Evolutionary conservation across 1,140 invertebrate species (phyloP).

Genomic region (Temnothorax nylanderi): DNA sequence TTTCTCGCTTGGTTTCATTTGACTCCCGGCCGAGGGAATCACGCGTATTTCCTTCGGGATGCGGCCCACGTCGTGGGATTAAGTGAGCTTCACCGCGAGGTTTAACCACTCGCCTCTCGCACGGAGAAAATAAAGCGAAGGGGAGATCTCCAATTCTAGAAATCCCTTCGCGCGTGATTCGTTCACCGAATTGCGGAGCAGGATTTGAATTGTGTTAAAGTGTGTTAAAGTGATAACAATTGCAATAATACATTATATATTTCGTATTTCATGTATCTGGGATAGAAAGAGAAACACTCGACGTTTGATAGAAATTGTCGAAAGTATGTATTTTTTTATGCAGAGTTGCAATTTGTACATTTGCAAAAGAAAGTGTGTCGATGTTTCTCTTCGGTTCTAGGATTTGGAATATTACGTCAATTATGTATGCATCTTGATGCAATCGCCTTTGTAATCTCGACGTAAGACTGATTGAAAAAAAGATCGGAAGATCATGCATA

Average conservation of each 20-base stretch:
- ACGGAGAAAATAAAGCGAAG: conserved; percentile 31
- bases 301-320: neutral
- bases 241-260: conserved; percentile 10
- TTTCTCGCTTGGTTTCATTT: conserved; percentile 18
- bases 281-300: neutral
- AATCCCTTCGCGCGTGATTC: conserved; percentile 40
- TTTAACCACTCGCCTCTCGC: conserved; percentile 35
- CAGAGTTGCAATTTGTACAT: neutral
- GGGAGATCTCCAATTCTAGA: conserved; percentile 21
- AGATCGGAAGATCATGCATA: neutral
- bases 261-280: neutral
- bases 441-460: neutral
- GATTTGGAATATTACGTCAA: neutral
- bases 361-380: neutral
- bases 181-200: conserved; percentile 27
- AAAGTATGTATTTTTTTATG: neutral
- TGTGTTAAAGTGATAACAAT: conserved; percentile 40
- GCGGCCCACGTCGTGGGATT: conserved; percentile 44
- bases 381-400: neutral
- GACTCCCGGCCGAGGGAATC: neutral
- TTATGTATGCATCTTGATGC: neutral
- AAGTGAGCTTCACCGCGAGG: conserved; percentile 29
- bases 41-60: conserved; percentile 11
- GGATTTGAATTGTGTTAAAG: conserved; percentile 30
- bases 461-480: neutral